Evolutionary conservation across 2,797 vertebrate genomes (phyloP).

Genomic region (Periparus ater): DNA sequence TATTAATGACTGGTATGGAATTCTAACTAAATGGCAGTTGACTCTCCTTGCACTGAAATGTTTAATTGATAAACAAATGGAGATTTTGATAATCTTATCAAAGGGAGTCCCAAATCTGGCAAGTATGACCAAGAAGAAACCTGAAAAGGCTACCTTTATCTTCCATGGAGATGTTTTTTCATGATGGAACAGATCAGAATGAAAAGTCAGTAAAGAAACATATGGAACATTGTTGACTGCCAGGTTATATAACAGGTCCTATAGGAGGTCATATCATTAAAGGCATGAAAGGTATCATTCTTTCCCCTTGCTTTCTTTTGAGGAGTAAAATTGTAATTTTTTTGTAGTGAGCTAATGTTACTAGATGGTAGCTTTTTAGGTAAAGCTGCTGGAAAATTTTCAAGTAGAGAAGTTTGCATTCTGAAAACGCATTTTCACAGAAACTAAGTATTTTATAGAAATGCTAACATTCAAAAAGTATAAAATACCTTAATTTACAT

Average conservation of each 20-base stretch:
- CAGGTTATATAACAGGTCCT: background rate
- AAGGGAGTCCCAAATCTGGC: background rate
- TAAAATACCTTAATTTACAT: background rate
- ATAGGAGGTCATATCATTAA: background rate
- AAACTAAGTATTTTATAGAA: background rate
- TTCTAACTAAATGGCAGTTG: background rate
- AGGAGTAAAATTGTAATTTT: background rate
- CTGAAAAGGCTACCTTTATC: background rate
- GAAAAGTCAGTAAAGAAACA: background rate
- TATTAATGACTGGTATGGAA: background rate
- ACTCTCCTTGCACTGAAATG: background rate
- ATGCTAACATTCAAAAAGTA: background rate
- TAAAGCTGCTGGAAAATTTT: background rate
- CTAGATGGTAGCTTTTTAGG: background rate
- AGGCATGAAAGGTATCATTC: background rate
- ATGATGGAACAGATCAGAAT: background rate
- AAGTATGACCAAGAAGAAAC: background rate
- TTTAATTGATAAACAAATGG: background rate
- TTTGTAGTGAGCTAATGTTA: background rate
- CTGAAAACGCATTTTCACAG: background rate
- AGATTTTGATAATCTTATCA: conserved; percentile 6
- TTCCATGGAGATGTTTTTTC: background rate
- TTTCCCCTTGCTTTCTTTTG: background rate
- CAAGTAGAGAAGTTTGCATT: background rate
- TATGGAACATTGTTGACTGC: background rate